phyloP scores from a whole-genome alignment of 2,888 invertebrate species.

The Limenitis camilla region DNA sequence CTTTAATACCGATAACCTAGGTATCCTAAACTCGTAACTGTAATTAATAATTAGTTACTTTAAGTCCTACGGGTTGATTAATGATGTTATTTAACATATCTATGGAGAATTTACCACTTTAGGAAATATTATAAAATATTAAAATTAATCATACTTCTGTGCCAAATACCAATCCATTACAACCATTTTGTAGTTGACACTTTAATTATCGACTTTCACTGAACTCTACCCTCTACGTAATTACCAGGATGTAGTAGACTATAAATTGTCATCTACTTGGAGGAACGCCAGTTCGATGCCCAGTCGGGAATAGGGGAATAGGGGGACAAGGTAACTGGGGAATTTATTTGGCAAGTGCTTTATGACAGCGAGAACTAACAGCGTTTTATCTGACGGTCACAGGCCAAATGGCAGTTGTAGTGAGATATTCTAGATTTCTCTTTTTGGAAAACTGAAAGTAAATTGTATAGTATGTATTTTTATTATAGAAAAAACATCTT shows the following conservation, averaged over 20 bases:
- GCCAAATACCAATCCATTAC: background rate
- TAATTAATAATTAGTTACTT: no score
- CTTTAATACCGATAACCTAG: no score
- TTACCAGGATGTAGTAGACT: background rate
- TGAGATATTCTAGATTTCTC: background rate
- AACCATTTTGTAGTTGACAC: background rate
- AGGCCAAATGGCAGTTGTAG: constrained; percentile 8
- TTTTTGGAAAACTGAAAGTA: no score
- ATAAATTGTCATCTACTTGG: constrained; percentile 10
- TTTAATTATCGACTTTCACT: background rate
- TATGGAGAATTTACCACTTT: no score
- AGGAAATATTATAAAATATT: no score
- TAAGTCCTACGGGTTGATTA: no score
- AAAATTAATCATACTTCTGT: no score
- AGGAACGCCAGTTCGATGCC: constrained; percentile 12
- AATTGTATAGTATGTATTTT: no score
- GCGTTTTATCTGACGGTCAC: constrained; percentile 3
- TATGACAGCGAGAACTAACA: constrained; percentile 9
- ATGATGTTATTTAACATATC: no score
- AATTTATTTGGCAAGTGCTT: constrained; percentile 3
- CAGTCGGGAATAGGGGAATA: background rate
- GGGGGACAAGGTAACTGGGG: background rate
- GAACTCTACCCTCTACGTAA: background rate
- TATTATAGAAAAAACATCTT: no score
- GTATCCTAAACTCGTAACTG: no score